Evolutionary conservation across 2,888 invertebrate species (phyloP).

Genomic region (Morpho achilles): DNA sequence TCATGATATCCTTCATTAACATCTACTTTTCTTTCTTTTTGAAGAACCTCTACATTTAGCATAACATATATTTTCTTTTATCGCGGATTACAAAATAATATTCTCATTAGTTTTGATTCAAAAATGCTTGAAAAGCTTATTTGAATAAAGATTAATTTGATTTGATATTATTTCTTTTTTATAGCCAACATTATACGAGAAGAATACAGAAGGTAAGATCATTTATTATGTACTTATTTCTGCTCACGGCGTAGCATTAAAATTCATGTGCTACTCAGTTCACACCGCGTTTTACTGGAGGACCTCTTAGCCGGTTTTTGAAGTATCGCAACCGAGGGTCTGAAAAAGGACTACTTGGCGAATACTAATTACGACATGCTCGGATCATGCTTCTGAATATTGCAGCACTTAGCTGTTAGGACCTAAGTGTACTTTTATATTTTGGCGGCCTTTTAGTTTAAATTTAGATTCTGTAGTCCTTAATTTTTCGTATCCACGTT

Average conservation of each 20-base stretch:
- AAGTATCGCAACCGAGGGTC: conserved; percentile 26
- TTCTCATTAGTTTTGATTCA: no score
- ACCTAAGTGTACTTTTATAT: not conserved
- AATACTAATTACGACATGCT: conserved; percentile 27
- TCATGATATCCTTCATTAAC: no score
- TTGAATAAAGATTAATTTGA: no score
- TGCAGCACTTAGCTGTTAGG: conserved; percentile 11
- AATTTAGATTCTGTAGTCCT: not conserved
- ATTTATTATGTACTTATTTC: no score
- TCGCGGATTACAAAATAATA: no score
- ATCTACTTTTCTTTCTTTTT: no score
- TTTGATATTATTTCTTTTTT: no score
- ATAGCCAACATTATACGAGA: no score
- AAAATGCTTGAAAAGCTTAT: no score
- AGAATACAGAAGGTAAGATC: not conserved
- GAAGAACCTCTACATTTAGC: no score
- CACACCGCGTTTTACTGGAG: conserved; percentile 24
- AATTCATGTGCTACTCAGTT: conserved; percentile 24
- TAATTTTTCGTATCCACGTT: no score
- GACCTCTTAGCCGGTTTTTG: conserved; percentile 20
- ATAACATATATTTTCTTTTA: no score
- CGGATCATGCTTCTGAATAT: conserved; percentile 18
- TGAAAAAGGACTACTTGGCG: conserved; percentile 27
- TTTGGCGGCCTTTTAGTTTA: not conserved
- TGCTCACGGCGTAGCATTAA: conserved; percentile 24